A percentile compares a stretch with the other conserved stretches of the same genome.
Conservation (phyloP, 2,888 invertebrate genomes). For the Nephrotoma guestfalica region DNA sequence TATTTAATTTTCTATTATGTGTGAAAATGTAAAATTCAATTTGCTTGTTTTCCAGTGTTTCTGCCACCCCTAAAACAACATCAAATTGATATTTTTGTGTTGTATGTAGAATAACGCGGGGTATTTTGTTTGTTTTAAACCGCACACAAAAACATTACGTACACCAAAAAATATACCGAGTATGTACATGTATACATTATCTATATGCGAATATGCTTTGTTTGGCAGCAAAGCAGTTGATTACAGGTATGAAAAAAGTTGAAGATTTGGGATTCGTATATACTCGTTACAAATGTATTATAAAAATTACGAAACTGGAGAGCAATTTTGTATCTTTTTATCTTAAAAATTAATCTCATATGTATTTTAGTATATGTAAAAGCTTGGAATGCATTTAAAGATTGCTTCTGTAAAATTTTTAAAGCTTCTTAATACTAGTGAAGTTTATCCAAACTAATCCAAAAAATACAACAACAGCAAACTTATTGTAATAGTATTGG, state of each 20-base stretch:
- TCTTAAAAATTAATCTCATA: background rate
- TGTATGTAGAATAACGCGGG: background rate
- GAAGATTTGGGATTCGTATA: background rate
- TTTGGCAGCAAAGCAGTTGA: background rate
- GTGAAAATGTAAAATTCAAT: background rate
- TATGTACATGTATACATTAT: no score
- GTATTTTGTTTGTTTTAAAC: background rate
- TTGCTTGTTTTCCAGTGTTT: background rate
- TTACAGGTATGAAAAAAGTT: background rate
- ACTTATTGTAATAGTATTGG: no score
- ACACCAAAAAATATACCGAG: no score
- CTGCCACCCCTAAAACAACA: background rate
- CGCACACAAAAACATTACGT: no score
- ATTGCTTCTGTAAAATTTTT: background rate
- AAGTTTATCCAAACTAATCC: no score
- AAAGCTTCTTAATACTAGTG: background rate
- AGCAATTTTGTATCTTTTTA: background rate
- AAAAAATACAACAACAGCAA: no score
- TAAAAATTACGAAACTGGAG: no score
- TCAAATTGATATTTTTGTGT: background rate
- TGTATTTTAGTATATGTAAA: background rate
- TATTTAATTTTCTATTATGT: background rate
- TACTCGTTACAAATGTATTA: no score
- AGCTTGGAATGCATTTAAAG: background rate
- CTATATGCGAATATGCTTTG: background rate